These are phyloP conservation scores for Phanerotoma sp. DNA, from an alignment of 2,888 invertebrate genomes.

Conservation along the genomic window DNA sequence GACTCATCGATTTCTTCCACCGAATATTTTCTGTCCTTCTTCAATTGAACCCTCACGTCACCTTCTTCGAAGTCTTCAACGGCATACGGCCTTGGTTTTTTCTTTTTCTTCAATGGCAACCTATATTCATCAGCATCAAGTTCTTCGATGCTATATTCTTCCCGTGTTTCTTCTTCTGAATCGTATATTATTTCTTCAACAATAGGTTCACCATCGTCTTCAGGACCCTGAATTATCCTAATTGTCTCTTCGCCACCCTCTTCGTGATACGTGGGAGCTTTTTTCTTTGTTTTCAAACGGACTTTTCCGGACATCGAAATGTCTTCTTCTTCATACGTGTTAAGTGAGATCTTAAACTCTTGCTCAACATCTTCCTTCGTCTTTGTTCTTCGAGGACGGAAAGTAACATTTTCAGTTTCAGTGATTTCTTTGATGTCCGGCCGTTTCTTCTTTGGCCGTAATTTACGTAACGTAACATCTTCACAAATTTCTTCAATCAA, in stretches of 20 bases:
- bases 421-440: constrained; percentile 71
- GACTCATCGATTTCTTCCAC: constrained; percentile 64
- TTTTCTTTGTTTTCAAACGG: constrained; percentile 70
- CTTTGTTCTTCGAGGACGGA: constrained; percentile 73
- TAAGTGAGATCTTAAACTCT: constrained; percentile 83
- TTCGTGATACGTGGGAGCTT: constrained; percentile 73
- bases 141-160: constrained; percentile 59
- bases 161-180: constrained; percentile 62
- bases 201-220: constrained; percentile 63
- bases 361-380: constrained; percentile 87
- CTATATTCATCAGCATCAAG: constrained; percentile 53
- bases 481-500: constrained; percentile 65
- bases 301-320: constrained; percentile 84
- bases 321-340: constrained; percentile 86
- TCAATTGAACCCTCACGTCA: constrained; percentile 56
- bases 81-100: constrained; percentile 53
- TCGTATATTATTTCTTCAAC: constrained; percentile 69
- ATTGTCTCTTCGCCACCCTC: constrained; percentile 77
- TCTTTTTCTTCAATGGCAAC: constrained; percentile 51
- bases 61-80: constrained; percentile 61
- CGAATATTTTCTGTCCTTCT: constrained; percentile 57
- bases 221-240: constrained; percentile 67
- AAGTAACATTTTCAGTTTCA: constrained; percentile 77
- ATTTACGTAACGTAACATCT: constrained; percentile 73
- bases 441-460: constrained; percentile 68